Evolutionary conservation across 2,888 invertebrate genomes (phyloP).

Genomic region (Drosophila rubida): DNA sequence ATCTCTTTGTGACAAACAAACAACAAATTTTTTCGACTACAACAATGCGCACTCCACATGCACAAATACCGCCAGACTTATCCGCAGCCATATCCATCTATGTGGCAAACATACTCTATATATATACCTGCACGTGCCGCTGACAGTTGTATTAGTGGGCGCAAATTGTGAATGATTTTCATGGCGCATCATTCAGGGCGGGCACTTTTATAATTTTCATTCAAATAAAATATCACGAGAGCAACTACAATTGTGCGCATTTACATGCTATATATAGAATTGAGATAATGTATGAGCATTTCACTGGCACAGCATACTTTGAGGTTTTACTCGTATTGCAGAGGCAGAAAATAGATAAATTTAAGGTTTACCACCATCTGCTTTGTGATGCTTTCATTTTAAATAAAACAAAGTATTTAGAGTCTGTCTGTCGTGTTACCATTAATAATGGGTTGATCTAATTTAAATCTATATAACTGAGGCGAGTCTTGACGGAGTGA

Average conservation of each 20-base stretch:
- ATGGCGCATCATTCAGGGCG: slow-evolving; percentile 21
- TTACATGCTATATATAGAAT: not conserved
- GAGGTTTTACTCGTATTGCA: no score
- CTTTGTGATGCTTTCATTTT: no score
- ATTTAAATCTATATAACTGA: no score
- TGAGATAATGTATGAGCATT: no score
- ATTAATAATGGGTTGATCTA: no score
- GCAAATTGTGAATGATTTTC: slow-evolving; percentile 40
- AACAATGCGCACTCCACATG: slow-evolving; percentile 33
- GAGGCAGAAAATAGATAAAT: no score
- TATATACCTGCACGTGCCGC: not conserved
- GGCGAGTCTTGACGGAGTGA: no score
- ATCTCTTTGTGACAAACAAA: slow-evolving; percentile 55
- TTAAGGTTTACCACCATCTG: no score
- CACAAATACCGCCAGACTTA: not conserved
- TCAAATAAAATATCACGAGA: not conserved
- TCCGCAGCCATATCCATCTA: not conserved
- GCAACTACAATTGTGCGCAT: not conserved
- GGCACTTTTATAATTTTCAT: slow-evolving; percentile 1
- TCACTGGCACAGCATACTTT: no score
- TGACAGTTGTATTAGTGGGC: slow-evolving; percentile 19
- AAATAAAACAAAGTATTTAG: no score
- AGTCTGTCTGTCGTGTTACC: no score
- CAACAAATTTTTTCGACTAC: slow-evolving; percentile 46
- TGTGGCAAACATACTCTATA: not conserved